Conservation (phyloP, 2,888 invertebrate genomes). For the Drosophila kambysellisi region DNA sequence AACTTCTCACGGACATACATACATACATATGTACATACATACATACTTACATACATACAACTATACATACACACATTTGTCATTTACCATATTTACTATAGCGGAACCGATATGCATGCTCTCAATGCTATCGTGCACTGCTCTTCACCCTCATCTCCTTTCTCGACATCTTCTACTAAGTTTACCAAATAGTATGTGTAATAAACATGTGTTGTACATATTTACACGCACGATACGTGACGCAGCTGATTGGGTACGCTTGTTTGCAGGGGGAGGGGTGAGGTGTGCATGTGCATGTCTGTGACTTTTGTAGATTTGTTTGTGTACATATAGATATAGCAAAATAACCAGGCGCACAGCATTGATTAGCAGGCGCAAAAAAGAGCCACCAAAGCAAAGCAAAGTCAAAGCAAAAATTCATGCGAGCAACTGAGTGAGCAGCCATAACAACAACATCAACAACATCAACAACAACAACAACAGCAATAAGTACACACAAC, state of each 20-base stretch:
- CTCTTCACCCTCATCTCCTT: background rate
- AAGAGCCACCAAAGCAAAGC: slow-evolving; percentile 48
- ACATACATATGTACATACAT: slow-evolving; percentile 1
- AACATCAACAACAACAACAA: slow-evolving; percentile 57
- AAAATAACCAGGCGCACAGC: slow-evolving; percentile 78
- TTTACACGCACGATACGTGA: slow-evolving; percentile 61
- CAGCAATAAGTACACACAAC: slow-evolving; percentile 76
- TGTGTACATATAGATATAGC: slow-evolving; percentile 82
- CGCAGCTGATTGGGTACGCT: slow-evolving; percentile 10
- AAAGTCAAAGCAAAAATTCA: slow-evolving; percentile 75
- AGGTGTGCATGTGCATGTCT: slow-evolving; percentile 67
- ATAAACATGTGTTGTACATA: slow-evolving; percentile 56
- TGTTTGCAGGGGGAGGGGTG: background rate
- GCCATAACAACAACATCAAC: slow-evolving; percentile 48
- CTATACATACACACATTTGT: slow-evolving; percentile 1
- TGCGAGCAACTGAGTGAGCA: slow-evolving; percentile 53
- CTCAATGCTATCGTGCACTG: slow-evolving; percentile 12
- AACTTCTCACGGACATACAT: background rate
- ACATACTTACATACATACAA: background rate
- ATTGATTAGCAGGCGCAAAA: slow-evolving; percentile 73
- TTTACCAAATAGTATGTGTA: slow-evolving; percentile 18
- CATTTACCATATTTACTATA: slow-evolving; percentile 22
- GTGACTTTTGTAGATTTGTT: slow-evolving; percentile 82
- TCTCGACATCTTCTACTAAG: background rate
- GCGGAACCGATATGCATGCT: slow-evolving; percentile 38